Evolutionary conservation across 2,113 vertebrate species (phyloP), one percentile per base, ranked within the genome.

Genomic region (Odontesthes bonariensis): DNA sequence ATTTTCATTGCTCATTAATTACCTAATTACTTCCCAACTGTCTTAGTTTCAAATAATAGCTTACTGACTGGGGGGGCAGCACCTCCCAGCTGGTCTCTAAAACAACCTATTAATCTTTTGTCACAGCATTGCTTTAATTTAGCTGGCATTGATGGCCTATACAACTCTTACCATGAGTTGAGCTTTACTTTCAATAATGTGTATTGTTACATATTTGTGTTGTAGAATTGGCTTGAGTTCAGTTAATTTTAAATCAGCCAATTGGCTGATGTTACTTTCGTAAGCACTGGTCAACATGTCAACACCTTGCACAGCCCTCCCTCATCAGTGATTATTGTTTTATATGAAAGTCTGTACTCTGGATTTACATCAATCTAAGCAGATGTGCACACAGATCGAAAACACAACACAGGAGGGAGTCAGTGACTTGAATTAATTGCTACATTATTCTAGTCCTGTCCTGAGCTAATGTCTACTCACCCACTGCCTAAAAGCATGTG

Each of bases 1-100:
- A 59, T 90, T 91, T 87, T 92, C 86, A 90, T 90, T 91, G 87
- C 77, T 92, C 92, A 91, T 92, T 92, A 93, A 84, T 89, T 89
- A 64, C 86, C 75, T 93, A 91, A 94, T 94, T 91, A 75, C 90
- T 64, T 80, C 59, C 91, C 87, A 89, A 93, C 89, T 93, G 91
- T 86, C 81, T 77, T 82, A 77, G 69, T 92, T 92, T 91, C 78
- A 75, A 86, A 88, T 84, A 86, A 85, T 74, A 85, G 74, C 86
- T 88, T 86, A 66, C 83, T 92, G 91, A 93, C 89, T 89, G 79
- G 81, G 79, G 86, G 90, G 88, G 84, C 86, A 89, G 63, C 35
- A 57, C 86, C 77, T 87, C 64, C 80, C 91, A 93, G 91, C 90
- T 93, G 92, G 79, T 86, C 83, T 84, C 80, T 86, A 88, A 86